These are phyloP conservation scores for Sitodiplosis mosellana DNA, from an alignment of 1,140 invertebrate genomes.

Conservation along the genomic window DNA sequence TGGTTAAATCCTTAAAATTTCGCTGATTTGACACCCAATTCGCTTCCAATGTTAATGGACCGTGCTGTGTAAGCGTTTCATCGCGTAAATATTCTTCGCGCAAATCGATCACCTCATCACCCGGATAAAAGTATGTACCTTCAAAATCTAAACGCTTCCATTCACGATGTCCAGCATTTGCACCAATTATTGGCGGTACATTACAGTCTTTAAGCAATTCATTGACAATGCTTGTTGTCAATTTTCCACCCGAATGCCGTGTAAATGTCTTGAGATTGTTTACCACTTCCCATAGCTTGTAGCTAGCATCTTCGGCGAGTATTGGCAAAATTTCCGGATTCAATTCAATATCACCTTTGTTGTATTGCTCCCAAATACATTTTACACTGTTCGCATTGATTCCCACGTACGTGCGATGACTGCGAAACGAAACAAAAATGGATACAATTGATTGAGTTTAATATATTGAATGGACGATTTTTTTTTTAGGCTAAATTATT, in stretches of 20 bases:
- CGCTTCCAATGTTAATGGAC: background rate
- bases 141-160: conserved; percentile 23
- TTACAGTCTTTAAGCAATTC: conserved; percentile 21
- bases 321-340: conserved; percentile 18
- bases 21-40: background rate
- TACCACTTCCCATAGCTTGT: conserved; percentile 22
- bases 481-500: too few species aligned
- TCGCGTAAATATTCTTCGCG: conserved; percentile 1
- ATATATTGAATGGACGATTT: too few species aligned
- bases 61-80: background rate
- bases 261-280: conserved; percentile 22
- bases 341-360: conserved; percentile 19
- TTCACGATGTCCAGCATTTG: conserved; percentile 12
- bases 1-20: background rate
- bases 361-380: conserved; percentile 24
- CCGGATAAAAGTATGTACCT: conserved; percentile 20
- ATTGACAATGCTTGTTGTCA: conserved; percentile 23
- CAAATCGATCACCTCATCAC: background rate
- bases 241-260: conserved; percentile 18
- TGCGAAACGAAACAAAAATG: too few species aligned
- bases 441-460: too few species aligned
- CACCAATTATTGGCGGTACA: conserved; percentile 19
- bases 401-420: conserved; percentile 12
- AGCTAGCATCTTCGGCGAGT: conserved; percentile 22
- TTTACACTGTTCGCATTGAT: conserved; percentile 19